These are phyloP conservation scores for Xanthorhoe spadicearia DNA, from an alignment of 2,888 invertebrate species.

Conservation along the genomic window DNA sequence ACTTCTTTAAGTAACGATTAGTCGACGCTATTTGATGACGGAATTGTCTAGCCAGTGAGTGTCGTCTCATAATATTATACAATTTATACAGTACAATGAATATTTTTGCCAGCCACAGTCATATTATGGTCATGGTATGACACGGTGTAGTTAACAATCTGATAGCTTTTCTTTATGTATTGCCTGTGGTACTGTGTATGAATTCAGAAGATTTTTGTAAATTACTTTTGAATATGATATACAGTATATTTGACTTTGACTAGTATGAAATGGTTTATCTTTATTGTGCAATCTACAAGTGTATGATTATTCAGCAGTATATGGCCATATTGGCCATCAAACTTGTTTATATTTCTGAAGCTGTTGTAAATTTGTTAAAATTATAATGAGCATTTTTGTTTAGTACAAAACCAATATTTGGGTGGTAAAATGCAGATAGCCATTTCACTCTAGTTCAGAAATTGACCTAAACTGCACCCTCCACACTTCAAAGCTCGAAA, in stretches of 20 bases:
- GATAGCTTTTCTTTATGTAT: neutral
- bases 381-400: neutral
- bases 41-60: no score
- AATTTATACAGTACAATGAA: no score
- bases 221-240: neutral
- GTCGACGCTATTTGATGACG: no score
- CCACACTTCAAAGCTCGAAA: conserved; percentile 25
- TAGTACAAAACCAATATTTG: neutral
- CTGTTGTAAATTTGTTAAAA: neutral
- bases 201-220: neutral
- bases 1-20: no score
- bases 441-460: conserved; percentile 26
- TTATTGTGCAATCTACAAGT: no score
- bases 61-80: no score
- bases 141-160: neutral
- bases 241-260: conserved; percentile 1
- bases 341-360: neutral
- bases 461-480: conserved; percentile 18
- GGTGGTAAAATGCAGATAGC: neutral
- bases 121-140: no score
- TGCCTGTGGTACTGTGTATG: neutral
- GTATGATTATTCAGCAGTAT: no score
- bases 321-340: neutral
- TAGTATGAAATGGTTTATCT: neutral
- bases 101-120: no score